Evolutionary conservation across 2,797 vertebrate species (phyloP), one percentile per base, ranked within the genome.

Genomic region (Galago senegalensis): DNA sequence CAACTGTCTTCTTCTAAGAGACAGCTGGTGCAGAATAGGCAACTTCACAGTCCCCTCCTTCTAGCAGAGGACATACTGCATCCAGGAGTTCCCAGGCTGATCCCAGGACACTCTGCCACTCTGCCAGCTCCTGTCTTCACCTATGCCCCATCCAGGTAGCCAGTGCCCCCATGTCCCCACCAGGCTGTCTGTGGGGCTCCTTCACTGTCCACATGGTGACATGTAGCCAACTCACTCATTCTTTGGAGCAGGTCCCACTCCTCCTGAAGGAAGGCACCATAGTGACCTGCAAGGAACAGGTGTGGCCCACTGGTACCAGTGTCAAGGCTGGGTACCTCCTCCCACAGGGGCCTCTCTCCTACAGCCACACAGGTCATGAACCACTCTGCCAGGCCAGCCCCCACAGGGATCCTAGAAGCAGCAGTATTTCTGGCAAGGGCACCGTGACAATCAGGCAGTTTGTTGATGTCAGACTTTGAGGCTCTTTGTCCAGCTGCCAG

Each of bases 231-330:
- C 99, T 98, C 98, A 99, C 99, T 98, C 99, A 99, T 99, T 97
- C 98, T 99, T 98, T 99, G 99, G 37, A 99, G 98, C 95, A 99
- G 98, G 89, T 99, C 99, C 99, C 99, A 99, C 94, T 99, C 99
- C 2, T 99, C 99, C 98, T 99, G 99, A 16, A 99, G 99, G 96
- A 99, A 99, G 65, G 99, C 99, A 69, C 99, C 99, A 1, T 99
- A 99, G 97, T 99, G 99, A 91, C 99, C 99, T 99, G 81, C 4
- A n/a, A 92, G 40, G 88, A 82, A 92, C 37, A 0, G 92, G 46
- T 40, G 49, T 0, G 56, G 17, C 7, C 77, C 29, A 67, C 23
- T 88, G 75, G n/a, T 21, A 82, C 31, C 21, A 7, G 7, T 18
- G 7, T 14, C 34, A 17, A 56, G 8, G 58, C 21, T 10, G 23